Percentiles rank a stretch among this genome's conserved stretches.
Conservation (phyloP, 2,888 invertebrate genomes). For the Conomelus anceps region DNA sequence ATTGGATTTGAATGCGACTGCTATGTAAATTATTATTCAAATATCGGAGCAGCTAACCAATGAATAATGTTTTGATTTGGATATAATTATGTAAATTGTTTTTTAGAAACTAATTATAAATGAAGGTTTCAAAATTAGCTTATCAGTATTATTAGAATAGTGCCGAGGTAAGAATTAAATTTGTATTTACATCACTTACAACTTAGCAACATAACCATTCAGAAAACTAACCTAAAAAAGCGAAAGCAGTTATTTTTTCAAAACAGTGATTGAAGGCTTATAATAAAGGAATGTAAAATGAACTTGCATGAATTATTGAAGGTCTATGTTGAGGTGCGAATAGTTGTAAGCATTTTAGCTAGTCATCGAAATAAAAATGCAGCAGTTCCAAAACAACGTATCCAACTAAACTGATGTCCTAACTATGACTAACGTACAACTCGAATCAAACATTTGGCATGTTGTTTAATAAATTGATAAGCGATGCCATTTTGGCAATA, state of each 20-base stretch:
- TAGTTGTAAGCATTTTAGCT: neutral
- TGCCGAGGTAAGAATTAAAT: neutral
- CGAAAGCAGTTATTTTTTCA: neutral
- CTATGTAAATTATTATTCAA: too few species aligned
- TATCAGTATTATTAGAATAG: neutral
- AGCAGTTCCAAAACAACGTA: too few species aligned
- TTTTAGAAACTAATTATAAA: too few species aligned
- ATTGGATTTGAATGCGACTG: too few species aligned
- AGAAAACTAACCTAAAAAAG: neutral
- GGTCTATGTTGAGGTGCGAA: neutral
- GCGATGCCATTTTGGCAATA: neutral
- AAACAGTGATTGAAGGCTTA: neutral
- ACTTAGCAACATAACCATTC: neutral
- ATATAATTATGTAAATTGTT: too few species aligned
- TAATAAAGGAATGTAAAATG: neutral
- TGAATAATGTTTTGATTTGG: too few species aligned
- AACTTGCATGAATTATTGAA: neutral
- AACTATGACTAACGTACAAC: neutral
- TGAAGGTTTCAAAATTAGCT: too few species aligned
- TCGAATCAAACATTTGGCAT: neutral
- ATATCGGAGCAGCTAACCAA: too few species aligned
- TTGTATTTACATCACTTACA: too few species aligned
- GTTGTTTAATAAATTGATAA: neutral
- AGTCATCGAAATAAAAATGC: neutral
- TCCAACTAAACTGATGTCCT: neutral